A percentile compares a stretch with the other conserved stretches of the same genome.
These are phyloP conservation scores for Panopea generosa DNA, from an alignment of 2,888 invertebrate species.

Conservation along the genomic window DNA sequence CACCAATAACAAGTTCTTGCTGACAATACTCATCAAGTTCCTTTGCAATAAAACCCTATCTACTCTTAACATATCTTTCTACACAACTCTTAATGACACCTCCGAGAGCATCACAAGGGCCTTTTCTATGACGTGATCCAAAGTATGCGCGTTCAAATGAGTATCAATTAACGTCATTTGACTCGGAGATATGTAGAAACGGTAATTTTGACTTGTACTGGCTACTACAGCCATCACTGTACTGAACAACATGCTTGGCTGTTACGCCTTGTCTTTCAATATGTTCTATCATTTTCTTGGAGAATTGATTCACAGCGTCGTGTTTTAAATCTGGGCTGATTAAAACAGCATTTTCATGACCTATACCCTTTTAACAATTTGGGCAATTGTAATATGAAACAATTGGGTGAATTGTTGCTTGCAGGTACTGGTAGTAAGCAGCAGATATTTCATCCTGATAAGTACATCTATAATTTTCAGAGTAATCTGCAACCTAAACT, in stretches of 20 bases:
- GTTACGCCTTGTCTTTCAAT: background rate
- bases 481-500: conserved; percentile 19
- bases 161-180: background rate
- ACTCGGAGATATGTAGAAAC: background rate
- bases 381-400: conserved; percentile 29
- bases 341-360: conserved; percentile 10
- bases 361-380: conserved; percentile 9
- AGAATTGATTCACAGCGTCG: conserved; percentile 20
- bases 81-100: conserved; percentile 24
- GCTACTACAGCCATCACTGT: conserved; percentile 19
- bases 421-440: conserved; percentile 21
- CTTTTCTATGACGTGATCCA: conserved; percentile 38
- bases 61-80: conserved; percentile 13
- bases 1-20: background rate
- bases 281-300: background rate
- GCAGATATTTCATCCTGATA: conserved; percentile 22
- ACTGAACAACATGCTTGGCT: conserved; percentile 13
- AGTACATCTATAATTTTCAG: conserved; percentile 25
- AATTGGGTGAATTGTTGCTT: conserved; percentile 16
- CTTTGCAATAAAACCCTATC: conserved; percentile 14
- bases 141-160: conserved; percentile 19
- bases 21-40: conserved; percentile 15
- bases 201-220: conserved; percentile 25
- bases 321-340: conserved; percentile 20
- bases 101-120: conserved; percentile 24